These are phyloP conservation scores for Geodia barretti DNA, from an alignment of 37 sponge, comb jelly and placozoan species.

Conservation along the genomic window DNA sequence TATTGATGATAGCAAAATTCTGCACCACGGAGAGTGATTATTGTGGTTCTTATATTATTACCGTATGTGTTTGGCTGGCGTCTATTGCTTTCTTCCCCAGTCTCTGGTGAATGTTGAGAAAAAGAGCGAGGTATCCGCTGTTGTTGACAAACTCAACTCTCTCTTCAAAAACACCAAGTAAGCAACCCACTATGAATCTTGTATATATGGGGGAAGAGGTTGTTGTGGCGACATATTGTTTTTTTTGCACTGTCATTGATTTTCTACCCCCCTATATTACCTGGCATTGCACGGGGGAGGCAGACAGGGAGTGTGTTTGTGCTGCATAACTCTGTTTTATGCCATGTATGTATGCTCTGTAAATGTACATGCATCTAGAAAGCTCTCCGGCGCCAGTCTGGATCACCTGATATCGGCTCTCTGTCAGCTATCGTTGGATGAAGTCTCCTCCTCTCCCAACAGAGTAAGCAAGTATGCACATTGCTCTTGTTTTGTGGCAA, in stretches of 20 bases:
- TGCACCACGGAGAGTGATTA: not conserved
- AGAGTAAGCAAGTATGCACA: not conserved
- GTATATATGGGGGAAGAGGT: too few species aligned
- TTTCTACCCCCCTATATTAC: too few species aligned
- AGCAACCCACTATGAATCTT: not conserved
- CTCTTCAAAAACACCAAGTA: slow-evolving; percentile 40
- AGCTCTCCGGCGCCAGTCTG: slow-evolving; percentile 53
- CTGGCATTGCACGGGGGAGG: too few species aligned
- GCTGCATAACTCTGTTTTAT: too few species aligned
- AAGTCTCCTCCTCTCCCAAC: not conserved
- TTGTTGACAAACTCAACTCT: slow-evolving; percentile 21
- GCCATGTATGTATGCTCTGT: not conserved
- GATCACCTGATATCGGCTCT: slow-evolving; percentile 63
- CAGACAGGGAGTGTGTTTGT: not conserved
- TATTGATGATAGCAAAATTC: not conserved
- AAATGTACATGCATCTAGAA: too few species aligned
- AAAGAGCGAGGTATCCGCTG: slow-evolving; percentile 25
- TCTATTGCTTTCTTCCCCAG: not conserved
- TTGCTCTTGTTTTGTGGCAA: not conserved
- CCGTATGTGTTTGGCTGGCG: not conserved
- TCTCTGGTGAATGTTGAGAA: slow-evolving; percentile 39
- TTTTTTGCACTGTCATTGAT: too few species aligned
- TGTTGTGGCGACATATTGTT: too few species aligned
- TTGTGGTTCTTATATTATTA: not conserved
- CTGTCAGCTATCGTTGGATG: slow-evolving; percentile 50